phyloP scores from a whole-genome alignment of 1,140 invertebrate genomes.

The Drosophila virilis region DNA sequence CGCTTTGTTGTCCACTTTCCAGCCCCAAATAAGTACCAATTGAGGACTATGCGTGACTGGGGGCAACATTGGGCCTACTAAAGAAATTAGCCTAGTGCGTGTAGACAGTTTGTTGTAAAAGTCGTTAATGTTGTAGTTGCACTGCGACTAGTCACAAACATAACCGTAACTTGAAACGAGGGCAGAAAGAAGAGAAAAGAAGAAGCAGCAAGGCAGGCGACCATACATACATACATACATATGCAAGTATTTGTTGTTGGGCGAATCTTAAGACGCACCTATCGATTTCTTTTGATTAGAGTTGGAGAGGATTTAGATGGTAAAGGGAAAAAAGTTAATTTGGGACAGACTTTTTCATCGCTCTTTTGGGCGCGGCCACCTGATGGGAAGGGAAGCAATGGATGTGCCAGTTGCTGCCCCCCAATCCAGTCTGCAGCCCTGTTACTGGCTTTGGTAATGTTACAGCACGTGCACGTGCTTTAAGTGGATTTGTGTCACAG shows the following conservation, averaged over 20 bases:
- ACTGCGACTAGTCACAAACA: constrained; percentile 20
- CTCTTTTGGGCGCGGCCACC: neutral
- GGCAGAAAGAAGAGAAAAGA: constrained; percentile 21
- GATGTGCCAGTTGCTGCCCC: too few relatives aligned
- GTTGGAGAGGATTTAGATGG: neutral
- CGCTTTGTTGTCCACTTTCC: neutral
- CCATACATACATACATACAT: neutral
- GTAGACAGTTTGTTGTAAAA: constrained; percentile 21
- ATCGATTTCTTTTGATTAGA: constrained; percentile 34
- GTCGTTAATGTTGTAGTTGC: constrained; percentile 8
- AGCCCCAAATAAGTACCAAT: neutral
- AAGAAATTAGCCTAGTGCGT: constrained; percentile 34
- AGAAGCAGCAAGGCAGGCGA: neutral
- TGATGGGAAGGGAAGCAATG: neutral
- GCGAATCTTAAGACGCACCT: constrained; percentile 27
- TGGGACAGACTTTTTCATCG: neutral
- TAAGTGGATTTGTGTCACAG: constrained; percentile 64
- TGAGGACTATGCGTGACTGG: neutral
- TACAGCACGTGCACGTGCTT: constrained; percentile 64
- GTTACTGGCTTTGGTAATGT: constrained; percentile 38
- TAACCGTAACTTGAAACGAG: constrained; percentile 32
- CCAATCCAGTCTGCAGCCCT: neutral
- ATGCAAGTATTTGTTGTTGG: neutral
- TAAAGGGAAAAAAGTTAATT: neutral
- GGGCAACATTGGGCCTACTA: neutral